A percentile compares a stretch with the other conserved stretches of the same genome.
Evolutionary conservation across 2,113 vertebrate genomes (phyloP).

Genomic region (Semnornis frantzii): DNA sequence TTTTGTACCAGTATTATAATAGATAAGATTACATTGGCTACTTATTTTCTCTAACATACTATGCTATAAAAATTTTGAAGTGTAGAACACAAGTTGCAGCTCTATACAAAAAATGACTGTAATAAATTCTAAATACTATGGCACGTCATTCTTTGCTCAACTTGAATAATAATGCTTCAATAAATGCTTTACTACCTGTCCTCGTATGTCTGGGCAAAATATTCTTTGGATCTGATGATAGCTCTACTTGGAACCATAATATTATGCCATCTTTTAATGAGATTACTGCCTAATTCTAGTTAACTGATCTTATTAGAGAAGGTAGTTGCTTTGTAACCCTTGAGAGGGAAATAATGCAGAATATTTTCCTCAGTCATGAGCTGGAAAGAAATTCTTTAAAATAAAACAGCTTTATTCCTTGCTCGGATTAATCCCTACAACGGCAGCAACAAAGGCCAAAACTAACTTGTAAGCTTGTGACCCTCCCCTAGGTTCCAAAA

Average conservation of each 20-base stretch:
- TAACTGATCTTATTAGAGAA: neutral
- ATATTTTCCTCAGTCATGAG: neutral
- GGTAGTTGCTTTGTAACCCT: neutral
- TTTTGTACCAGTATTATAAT: neutral
- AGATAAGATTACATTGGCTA: neutral
- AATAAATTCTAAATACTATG: neutral
- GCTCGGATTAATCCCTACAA: neutral
- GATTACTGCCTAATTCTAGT: neutral
- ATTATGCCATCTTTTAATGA: constrained; percentile 3
- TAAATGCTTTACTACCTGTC: neutral
- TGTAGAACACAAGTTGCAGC: neutral
- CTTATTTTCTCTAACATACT: neutral
- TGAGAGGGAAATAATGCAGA: neutral
- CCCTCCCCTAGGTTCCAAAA: neutral
- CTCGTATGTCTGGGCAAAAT: neutral
- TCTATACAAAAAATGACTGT: neutral
- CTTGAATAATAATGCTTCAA: neutral
- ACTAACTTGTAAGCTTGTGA: neutral
- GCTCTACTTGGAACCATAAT: neutral
- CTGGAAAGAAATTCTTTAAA: neutral
- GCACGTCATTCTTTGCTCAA: neutral
- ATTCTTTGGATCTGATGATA: neutral
- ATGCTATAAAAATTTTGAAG: neutral
- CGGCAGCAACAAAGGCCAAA: neutral
- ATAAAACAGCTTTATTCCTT: neutral